These are phyloP conservation scores for Calliphora vomitoria DNA, from an alignment of 2,888 invertebrate genomes.

Conservation along the genomic window DNA sequence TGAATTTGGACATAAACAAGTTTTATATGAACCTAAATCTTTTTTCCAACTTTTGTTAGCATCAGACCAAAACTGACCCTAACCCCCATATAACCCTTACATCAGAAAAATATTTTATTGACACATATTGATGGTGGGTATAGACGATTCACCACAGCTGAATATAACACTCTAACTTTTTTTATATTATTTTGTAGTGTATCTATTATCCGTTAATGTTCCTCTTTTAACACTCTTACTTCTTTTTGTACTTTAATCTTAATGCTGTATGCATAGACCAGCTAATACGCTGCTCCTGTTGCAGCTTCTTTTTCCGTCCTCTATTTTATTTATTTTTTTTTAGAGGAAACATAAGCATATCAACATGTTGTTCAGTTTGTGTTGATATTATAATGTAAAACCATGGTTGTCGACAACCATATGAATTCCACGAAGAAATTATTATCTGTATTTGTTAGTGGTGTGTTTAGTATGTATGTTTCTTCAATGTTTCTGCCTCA, in stretches of 20 bases:
- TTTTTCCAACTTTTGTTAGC: too few relatives aligned
- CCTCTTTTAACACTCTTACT: background rate
- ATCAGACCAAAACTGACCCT: too few relatives aligned
- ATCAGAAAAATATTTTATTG: too few relatives aligned
- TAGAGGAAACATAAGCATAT: conserved; percentile 58
- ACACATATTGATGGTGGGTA: too few relatives aligned
- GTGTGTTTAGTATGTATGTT: conserved; percentile 33
- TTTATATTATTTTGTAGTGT: background rate
- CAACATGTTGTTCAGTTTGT: conserved; percentile 67
- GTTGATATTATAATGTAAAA: conserved; percentile 70
- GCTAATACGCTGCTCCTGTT: conserved; percentile 34
- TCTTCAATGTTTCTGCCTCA: background rate
- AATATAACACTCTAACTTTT: too few relatives aligned
- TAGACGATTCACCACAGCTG: too few relatives aligned
- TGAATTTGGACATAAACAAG: too few relatives aligned
- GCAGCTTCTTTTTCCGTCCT: conserved; percentile 13
- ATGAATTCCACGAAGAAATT: conserved; percentile 74
- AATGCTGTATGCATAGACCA: conserved; percentile 33
- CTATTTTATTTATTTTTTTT: conserved; percentile 6
- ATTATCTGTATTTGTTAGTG: conserved; percentile 65
- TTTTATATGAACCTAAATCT: too few relatives aligned
- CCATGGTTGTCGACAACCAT: conserved; percentile 70
- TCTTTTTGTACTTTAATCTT: background rate
- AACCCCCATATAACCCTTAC: too few relatives aligned
- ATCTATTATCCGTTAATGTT: background rate